Base-by-base conservation (phyloP, 2,888 invertebrate genomes). In the Sympetrum striolatum region DNA sequence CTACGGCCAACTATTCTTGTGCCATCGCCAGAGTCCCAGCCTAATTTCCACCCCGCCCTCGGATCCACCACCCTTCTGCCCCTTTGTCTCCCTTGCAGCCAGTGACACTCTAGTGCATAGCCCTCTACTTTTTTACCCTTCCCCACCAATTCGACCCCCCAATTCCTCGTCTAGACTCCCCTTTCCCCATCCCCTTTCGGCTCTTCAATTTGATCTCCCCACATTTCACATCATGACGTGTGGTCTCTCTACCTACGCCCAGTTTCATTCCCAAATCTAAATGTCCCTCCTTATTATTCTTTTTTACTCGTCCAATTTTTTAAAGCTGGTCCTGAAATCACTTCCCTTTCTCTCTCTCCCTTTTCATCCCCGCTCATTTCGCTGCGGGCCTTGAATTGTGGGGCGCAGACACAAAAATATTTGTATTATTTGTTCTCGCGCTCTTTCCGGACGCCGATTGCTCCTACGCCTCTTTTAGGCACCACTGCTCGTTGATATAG, bases 31-130 rank as follows among this genome's bases (percentile, higher is more conserved):
- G 31, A 73, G 73, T 73, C 31, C 73, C 73, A 73, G 73, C 73
- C 73, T 73, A 73, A 86, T 86, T 86, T 86, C 73, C 60, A 86
- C 86, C 60, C 86, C 37, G 4, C 25, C 22, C 58, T 25, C 82
- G 31, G 5, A 48, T 58, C 58, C 60, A 60, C 60, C 60, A 22
- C 31, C 44, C 82, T 58, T 31, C 81, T 81, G 10, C 60, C 86
- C n/a, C 60, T 86, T 86, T 86, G 86, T 86, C 86, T 86, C 60
- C 64, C 60, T 31, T 10, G 8, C 64, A 64, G n/a, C 64, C n/a
- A 64, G 64, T 8, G 64, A 64, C 64, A 64, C 73, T 31, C 73
- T 31, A 73, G 73, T 73, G 73, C 73, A 73, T 73, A 73, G 73
- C 31, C 73, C 73, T 73, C 73, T 12, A 73, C 31, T 14, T 31